These are phyloP conservation scores for Spodoptera littoralis DNA, from an alignment of 2,888 invertebrate species.

Conservation along the genomic window DNA sequence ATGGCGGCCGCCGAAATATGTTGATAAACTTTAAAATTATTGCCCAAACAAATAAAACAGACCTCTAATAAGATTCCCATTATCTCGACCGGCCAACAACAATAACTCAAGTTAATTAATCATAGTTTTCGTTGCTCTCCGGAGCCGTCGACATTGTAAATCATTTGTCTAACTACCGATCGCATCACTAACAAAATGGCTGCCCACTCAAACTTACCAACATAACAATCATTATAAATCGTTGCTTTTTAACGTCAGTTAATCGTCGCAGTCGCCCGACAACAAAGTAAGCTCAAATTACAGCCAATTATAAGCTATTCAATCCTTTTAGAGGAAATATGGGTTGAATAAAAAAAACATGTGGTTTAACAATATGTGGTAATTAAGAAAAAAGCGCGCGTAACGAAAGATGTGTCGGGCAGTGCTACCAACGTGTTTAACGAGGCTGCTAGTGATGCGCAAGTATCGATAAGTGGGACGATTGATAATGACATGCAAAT, in stretches of 20 bases:
- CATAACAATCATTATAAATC: slow-evolving; percentile 77
- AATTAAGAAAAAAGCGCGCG: slow-evolving; percentile 85
- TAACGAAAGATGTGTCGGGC: slow-evolving; percentile 82
- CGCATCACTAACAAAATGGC: slow-evolving; percentile 78
- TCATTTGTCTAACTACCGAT: slow-evolving; percentile 78
- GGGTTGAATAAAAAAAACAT: slow-evolving; percentile 73
- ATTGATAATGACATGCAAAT: slow-evolving; percentile 61
- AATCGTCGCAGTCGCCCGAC: slow-evolving; percentile 78
- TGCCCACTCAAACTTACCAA: slow-evolving; percentile 71
- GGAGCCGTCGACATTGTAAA: slow-evolving; percentile 73
- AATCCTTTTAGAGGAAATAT: slow-evolving; percentile 82
- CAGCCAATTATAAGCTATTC: slow-evolving; percentile 88
- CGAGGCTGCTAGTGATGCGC: slow-evolving; percentile 74
- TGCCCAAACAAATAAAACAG: slow-evolving; percentile 44
- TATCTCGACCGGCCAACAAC: slow-evolving; percentile 54
- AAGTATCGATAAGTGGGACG: slow-evolving; percentile 66
- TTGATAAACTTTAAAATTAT: slow-evolving; percentile 27
- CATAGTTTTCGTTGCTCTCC: slow-evolving; percentile 69
- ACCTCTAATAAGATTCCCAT: slow-evolving; percentile 55
- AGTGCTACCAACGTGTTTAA: slow-evolving; percentile 81
- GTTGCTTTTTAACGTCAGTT: slow-evolving; percentile 78
- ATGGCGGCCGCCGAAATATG: slow-evolving; percentile 18
- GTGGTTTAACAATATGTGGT: slow-evolving; percentile 81
- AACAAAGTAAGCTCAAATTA: slow-evolving; percentile 87
- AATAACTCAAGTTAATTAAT: slow-evolving; percentile 76